Conservation (phyloP, 2,888 invertebrate species). For the Chalcosyrphus nemorum region DNA sequence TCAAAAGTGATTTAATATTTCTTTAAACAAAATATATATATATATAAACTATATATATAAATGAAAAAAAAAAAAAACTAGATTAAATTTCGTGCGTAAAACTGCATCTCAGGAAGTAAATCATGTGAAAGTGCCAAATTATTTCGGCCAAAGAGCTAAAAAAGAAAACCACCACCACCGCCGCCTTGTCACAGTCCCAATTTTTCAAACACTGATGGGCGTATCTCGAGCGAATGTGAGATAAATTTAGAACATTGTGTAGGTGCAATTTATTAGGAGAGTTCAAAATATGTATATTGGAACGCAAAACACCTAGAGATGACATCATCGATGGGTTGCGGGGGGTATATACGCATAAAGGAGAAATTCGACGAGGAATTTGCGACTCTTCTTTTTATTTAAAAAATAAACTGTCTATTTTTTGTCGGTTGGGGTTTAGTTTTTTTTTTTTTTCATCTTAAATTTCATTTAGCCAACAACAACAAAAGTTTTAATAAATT, state of each 20-base stretch:
- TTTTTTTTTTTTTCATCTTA: conserved; percentile 35
- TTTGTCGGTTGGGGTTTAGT: conserved; percentile 5
- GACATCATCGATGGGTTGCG: conserved; percentile 43
- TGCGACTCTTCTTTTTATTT: conserved; percentile 29
- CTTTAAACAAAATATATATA: neutral
- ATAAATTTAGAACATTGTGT: conserved; percentile 73
- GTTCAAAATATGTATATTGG: conserved; percentile 35
- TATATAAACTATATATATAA: neutral
- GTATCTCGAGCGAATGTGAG: conserved; percentile 23
- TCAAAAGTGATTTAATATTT: neutral
- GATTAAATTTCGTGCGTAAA: neutral
- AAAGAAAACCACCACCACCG: conserved; percentile 13
- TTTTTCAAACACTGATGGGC: conserved; percentile 28
- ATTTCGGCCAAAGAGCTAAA: conserved; percentile 8
- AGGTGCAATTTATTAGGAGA: conserved; percentile 69
- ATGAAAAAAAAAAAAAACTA: neutral
- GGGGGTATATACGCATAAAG: neutral
- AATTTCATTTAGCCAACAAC: conserved; percentile 38
- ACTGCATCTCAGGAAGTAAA: conserved; percentile 27
- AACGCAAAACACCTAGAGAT: conserved; percentile 37
- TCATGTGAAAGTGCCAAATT: conserved; percentile 27
- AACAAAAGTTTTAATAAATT: neutral
- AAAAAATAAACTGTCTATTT: neutral
- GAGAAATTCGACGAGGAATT: conserved; percentile 25
- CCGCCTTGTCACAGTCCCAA: conserved; percentile 31